phyloP scores from a whole-genome alignment of 2,797 vertebrate species.

The Tympanoctomys barrerae region DNA sequence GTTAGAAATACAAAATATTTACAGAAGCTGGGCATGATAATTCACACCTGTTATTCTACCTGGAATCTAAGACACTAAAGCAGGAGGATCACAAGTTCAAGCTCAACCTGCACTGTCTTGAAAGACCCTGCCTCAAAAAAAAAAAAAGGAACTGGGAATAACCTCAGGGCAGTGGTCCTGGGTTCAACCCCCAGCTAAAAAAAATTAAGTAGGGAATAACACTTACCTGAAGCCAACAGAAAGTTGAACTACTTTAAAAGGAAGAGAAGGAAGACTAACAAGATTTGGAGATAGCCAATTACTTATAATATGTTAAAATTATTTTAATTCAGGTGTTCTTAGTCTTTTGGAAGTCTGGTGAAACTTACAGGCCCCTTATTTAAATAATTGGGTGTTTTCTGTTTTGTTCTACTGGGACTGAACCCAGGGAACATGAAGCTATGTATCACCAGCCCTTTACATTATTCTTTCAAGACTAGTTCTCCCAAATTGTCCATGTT shows the following conservation, averaged over 20 bases:
- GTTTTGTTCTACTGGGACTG: not conserved
- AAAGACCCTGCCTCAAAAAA: not conserved
- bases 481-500: not conserved
- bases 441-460: not conserved
- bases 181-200: not conserved
- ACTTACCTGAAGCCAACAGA: constrained; percentile 7
- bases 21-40: not conserved
- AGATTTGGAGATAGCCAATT: constrained; percentile 2
- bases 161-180: not conserved
- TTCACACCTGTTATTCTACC: not conserved
- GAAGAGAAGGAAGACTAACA: not conserved
- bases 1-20: not conserved
- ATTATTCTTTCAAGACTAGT: not conserved
- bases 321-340: not conserved
- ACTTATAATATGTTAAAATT: not conserved
- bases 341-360: not conserved
- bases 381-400: not conserved
- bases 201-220: constrained; percentile 16
- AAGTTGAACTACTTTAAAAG: constrained; percentile 35
- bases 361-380: not conserved
- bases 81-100: not conserved
- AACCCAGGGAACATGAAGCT: not conserved
- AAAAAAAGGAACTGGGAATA: not conserved
- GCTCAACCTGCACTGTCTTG: not conserved
- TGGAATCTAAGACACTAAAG: not conserved